phyloP scores from a whole-genome alignment of 92 coral and sea anemone genomes.

The Siderastrea siderea region DNA sequence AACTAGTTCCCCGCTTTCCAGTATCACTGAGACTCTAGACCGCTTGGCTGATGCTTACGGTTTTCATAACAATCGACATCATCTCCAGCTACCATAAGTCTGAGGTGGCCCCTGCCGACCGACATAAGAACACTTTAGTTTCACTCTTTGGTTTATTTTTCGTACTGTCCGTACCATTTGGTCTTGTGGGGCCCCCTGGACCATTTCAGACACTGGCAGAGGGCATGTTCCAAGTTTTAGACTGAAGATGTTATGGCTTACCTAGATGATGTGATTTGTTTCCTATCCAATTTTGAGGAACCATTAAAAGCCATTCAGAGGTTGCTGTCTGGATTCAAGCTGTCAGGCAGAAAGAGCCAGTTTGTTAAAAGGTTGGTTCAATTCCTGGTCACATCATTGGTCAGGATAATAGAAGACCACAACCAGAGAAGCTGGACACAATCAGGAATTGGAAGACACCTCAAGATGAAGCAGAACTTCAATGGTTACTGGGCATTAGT shows the following conservation, averaged over 20 bases:
- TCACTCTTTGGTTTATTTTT: conserved; percentile 66
- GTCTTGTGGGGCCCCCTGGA: conserved; percentile 67
- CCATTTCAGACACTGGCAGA: conserved; percentile 64
- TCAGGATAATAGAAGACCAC: conserved; percentile 58
- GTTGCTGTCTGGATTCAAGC: conserved; percentile 61
- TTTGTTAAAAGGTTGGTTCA: conserved; percentile 54
- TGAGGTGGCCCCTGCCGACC: conserved; percentile 57
- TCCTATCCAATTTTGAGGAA: conserved; percentile 61
- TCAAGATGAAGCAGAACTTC: conserved; percentile 55
- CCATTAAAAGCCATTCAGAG: conserved; percentile 47
- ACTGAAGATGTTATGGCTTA: conserved; percentile 69
- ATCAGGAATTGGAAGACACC: conserved; percentile 57
- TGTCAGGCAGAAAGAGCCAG: conserved; percentile 74
- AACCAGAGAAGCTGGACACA: conserved; percentile 71
- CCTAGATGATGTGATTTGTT: conserved; percentile 74
- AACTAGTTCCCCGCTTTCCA: too few relatives aligned
- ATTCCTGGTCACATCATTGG: conserved; percentile 63
- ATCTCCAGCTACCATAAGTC: conserved; percentile 69
- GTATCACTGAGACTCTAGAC: too few relatives aligned
- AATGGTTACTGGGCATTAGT: conserved; percentile 64
- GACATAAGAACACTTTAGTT: conserved; percentile 64
- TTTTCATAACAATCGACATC: conserved; percentile 58
- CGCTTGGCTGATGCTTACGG: conserved; percentile 36
- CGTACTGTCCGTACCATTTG: conserved; percentile 69
- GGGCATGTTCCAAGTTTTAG: conserved; percentile 39